A percentile compares a stretch with the other conserved stretches of the same genome.
phyloP scores from a whole-genome alignment of 2,797 vertebrate species.

The Lacerta bilineata region DNA sequence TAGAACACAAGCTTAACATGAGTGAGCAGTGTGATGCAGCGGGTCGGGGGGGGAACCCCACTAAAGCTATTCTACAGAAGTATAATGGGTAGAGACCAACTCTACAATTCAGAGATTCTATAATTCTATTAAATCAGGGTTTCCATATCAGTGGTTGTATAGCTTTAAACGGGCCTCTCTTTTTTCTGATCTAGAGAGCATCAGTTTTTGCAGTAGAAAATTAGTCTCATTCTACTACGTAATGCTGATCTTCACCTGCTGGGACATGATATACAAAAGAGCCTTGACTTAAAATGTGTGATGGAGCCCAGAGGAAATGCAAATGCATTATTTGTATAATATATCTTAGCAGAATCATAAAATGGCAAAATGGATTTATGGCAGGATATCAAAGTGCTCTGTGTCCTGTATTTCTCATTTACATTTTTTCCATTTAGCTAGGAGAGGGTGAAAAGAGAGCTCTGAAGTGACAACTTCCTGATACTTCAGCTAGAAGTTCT shows the following conservation, averaged over 20 bases:
- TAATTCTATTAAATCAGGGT: neutral
- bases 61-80: too few relatives aligned
- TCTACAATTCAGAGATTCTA: too few relatives aligned
- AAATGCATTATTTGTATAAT: conserved; percentile 68
- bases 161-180: too few relatives aligned
- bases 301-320: conserved; percentile 52
- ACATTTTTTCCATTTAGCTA: conserved; percentile 70
- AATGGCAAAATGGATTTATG: conserved; percentile 65
- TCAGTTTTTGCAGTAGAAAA: conserved; percentile 28
- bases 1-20: too few relatives aligned
- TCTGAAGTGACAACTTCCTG: conserved; percentile 57
- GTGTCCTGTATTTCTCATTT: conserved; percentile 73
- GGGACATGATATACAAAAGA: conserved; percentile 24
- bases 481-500: conserved; percentile 50
- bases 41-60: too few relatives aligned
- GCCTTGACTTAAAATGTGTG: conserved; percentile 41
- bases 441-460: conserved; percentile 58
- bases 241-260: conserved; percentile 38
- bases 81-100: too few relatives aligned
- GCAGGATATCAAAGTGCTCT: conserved; percentile 61
- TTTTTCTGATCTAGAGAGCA: conserved; percentile 16
- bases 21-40: too few relatives aligned
- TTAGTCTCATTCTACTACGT: neutral
- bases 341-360: conserved; percentile 66
- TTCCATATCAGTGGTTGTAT: conserved; percentile 12